Evolutionary conservation across 2,113 vertebrate species (phyloP).

Genomic region (Antennarius striatus): DNA sequence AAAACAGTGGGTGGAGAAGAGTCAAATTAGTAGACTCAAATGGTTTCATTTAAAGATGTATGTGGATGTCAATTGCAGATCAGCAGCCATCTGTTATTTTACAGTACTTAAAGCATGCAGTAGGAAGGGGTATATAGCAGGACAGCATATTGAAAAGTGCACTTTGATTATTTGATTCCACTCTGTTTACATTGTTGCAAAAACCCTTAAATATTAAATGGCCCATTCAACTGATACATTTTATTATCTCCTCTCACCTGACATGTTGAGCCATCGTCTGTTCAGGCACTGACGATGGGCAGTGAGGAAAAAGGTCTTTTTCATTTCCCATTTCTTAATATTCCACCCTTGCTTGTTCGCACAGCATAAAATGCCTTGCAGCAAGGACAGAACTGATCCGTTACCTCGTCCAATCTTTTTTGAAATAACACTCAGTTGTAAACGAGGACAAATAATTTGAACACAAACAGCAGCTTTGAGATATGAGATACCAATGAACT

Average conservation of each 20-base stretch:
- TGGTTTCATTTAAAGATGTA: no score
- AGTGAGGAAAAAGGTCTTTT: background rate
- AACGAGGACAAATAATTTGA: slow-evolving; percentile 35
- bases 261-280: slow-evolving; percentile 1
- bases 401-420: slow-evolving; percentile 27
- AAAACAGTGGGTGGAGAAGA: background rate
- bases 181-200: background rate
- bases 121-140: background rate
- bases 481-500: slow-evolving; percentile 26
- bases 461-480: slow-evolving; percentile 30
- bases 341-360: slow-evolving; percentile 31
- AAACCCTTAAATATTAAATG: slow-evolving; percentile 22
- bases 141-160: background rate
- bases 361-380: slow-evolving; percentile 12
- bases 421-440: slow-evolving; percentile 39
- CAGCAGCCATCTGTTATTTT: no score
- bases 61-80: no score
- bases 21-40: no score
- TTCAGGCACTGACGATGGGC: background rate
- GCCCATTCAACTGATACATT: background rate
- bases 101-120: background rate
- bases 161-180: slow-evolving; percentile 11
- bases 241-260: slow-evolving; percentile 11
- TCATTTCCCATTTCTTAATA: slow-evolving; percentile 6
- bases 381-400: slow-evolving; percentile 49